Conservation (phyloP, 2,797 vertebrate species). For the Eulemur albifrons region DNA sequence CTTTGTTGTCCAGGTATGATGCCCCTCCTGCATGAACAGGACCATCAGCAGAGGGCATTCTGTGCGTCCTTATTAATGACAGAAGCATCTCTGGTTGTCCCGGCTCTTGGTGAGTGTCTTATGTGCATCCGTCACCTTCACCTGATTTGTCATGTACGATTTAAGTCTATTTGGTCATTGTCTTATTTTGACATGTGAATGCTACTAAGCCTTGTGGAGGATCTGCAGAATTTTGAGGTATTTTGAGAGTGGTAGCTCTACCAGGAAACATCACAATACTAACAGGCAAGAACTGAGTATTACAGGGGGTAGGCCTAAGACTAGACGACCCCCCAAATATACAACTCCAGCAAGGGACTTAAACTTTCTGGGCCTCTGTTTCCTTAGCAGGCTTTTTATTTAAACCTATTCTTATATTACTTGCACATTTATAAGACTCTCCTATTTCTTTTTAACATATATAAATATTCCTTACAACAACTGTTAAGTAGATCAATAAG, state of each 20-base stretch:
- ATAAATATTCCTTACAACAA: neutral
- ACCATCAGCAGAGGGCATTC: neutral
- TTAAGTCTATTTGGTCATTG: neutral
- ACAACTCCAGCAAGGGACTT: neutral
- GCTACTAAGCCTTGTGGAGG: neutral
- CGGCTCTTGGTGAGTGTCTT: neutral
- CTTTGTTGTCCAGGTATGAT: rapidly evolving
- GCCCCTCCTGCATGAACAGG: neutral
- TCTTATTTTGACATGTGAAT: neutral
- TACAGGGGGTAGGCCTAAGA: rapidly evolving
- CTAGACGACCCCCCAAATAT: too few species aligned
- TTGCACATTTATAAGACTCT: neutral
- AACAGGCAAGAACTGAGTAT: neutral
- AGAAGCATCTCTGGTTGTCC: neutral
- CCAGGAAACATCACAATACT: neutral
- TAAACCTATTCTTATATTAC: neutral
- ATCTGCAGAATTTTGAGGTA: neutral
- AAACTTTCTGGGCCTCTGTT: neutral
- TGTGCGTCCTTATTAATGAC: neutral
- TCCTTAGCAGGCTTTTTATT: neutral
- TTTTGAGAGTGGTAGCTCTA: neutral
- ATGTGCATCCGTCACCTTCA: neutral
- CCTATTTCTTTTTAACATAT: neutral
- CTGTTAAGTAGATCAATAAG: neutral
- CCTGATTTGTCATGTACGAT: neutral